Base-by-base conservation (phyloP, 2,888 invertebrate genomes). In the Habroteleia sp. region DNA sequence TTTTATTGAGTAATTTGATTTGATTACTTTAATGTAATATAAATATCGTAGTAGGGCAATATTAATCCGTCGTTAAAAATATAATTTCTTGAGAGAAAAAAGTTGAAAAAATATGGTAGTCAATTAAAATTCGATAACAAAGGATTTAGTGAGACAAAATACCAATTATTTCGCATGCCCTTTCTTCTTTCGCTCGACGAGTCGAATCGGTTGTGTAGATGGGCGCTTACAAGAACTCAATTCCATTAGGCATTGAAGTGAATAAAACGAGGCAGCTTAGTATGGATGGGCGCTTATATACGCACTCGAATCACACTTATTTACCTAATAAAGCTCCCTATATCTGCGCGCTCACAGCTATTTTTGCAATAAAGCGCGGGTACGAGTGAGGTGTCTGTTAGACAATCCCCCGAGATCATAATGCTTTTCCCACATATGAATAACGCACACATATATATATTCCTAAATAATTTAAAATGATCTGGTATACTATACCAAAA, bases 191-290 rank as follows among this genome's bases (percentile, higher is more conserved):
- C 76, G 52, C 65, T 74, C 52, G 69, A 69, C 65, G 77, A 72
- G 71, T 56, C 60, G 76, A 66, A 50, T 73, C 58, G 13, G 77
- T 72, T 62, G 58, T 69, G 77, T 77, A 65, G 76, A 69, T 46
- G 69, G 58, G 74, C 82, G 83, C 82, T 81, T 82, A 79, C 83
- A 83, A 84, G 83, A 84, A 83, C 82, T 83, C 84, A 83, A 83
- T 84, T 84, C 84, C 84, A 84, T 84, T 84, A 84, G 83, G 83
- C 84, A 83, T 84, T 83, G 83, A 84, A 83, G 82, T 84, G 84
- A 84, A 81, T 84, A 84, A 84, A 84, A 84, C 82, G 84, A 83
- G 83, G 78, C 79, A 80, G 81, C 79, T 81, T 76, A 71, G 68
- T 78, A 82, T 78, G 80, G 80, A 83, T 83, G 81, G 82, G 80